Evolutionary conservation across 2,888 invertebrate genomes (phyloP), one percentile per base, ranked within the genome.

Genomic region (Eilema depressum): DNA sequence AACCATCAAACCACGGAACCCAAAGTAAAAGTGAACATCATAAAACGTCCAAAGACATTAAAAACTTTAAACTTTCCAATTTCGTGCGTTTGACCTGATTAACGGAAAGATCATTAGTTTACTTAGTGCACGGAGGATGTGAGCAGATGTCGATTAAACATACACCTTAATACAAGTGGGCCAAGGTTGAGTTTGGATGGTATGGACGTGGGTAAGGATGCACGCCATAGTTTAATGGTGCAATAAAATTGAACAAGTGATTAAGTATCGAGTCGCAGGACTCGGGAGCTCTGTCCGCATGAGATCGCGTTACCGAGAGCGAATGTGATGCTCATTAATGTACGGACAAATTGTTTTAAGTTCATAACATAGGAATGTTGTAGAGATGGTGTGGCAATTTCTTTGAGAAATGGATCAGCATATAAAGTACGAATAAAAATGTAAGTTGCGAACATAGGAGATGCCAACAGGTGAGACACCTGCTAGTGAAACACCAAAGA

Each of bases 41-140:
- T 82, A 77, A 81, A 79, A 77, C 67, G 62, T 79, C 77, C 71
- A 70, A 69, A 74, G 66, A 71, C 76, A 69, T 79, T 79, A 83
- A 85, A n/a, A 84, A 82, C 72, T 75, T 74, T 68, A 77, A 77
- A 83, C 79, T 83, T 81, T 80, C 80, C 78, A 79, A 79, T 81
- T 82, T 77, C 68, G 76, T 78, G 79, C 79, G 75, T 83, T 80
- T 85, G 87, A 88, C 88, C 89, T 86, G 86, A 89, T 88, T 89
- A 84, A 83, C 83, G 77, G 73, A 76, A 74, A 76, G 75, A 83
- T 80, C 80, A 82, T 86, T 81, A 81, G 85, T 86, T 88, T 86
- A 83, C 83, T 82, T 75, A 77, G 77, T 77, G 77, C 81, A 82
- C 71, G 81, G 69, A 74, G 70, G 70, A 80, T 77, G 73, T 82